Base-by-base conservation (phyloP, 2,113 vertebrate genomes). In the Dermatemys mawii region DNA sequence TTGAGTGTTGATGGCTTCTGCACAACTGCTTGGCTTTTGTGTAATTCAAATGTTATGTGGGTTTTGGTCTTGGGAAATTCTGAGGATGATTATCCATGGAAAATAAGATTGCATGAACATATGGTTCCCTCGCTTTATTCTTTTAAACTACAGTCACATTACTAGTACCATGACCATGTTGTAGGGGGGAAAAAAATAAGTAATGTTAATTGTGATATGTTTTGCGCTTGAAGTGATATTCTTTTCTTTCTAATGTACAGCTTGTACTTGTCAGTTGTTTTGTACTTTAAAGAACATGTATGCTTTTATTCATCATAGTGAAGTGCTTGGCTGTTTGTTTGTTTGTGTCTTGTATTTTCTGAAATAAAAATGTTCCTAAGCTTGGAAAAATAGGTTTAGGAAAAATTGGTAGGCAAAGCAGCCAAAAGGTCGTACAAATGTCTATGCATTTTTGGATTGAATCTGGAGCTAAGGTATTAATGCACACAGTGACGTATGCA, bases 101-200 rank as follows among this genome's bases (percentile, higher is more conserved):
- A 88, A 83, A 50, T 0, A 1, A 14, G 26, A 27, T 63, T 16
- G 4, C 53, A 44, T n/a, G 27, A 57, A 13, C 44, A 41, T 12
- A 35, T 79, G 13, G 1, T 63, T 96, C 8, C 14, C 44, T 78
- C 21, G 22, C 48, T 95, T 89, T 87, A 24, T 83, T 89, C 75
- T 95, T 91, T 27, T 73, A 41, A 48, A 3, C 1, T 67, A 13
- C 29, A 70, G 32, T 27, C 29, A 0, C 1, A 29, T 81, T 24
- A 92, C 11, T 4, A 78, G 8, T 76, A 35, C 21, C 86, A 35
- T 60, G 80, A 19, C 50, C 1, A n/a, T 88, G 3, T 85, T 85
- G 48, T 60, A 90, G 81, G 90, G 46, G 22, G 63, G 5, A 88
- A 91, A 91, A 67, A 3, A 21, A 44, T 88, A 51, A 60, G 27